Conservation (phyloP, 23 tunicate species). For the Aplidium turbinatum region DNA sequence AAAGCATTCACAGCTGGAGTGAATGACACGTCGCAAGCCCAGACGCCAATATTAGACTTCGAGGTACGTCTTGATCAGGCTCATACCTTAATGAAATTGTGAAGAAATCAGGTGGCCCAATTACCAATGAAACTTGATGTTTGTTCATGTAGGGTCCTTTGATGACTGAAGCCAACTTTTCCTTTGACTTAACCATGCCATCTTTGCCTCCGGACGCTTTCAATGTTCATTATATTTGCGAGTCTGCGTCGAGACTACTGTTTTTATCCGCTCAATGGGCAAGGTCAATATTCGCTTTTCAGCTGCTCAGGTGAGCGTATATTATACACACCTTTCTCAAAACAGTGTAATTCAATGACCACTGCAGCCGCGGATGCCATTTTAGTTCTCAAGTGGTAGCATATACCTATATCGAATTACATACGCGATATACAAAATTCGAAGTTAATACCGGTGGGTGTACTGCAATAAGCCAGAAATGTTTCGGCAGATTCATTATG, state of each 20-base stretch:
- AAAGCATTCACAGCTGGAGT: constrained; percentile 14
- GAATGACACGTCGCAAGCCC: constrained; percentile 12
- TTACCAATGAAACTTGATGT: not conserved
- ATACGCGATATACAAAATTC: too few relatives aligned
- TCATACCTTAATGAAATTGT: too few relatives aligned
- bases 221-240: constrained; percentile 77
- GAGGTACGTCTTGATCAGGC: too few relatives aligned
- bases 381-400: too few relatives aligned
- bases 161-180: constrained; percentile 65
- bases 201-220: constrained; percentile 47
- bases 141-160: constrained; percentile 60
- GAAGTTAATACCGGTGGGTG: too few relatives aligned
- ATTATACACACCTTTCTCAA: too few relatives aligned
- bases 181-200: constrained; percentile 71
- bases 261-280: constrained; percentile 93
- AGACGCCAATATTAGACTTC: constrained; percentile 78
- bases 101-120: not conserved
- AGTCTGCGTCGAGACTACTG: constrained; percentile 85
- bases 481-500: too few relatives aligned
- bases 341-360: too few relatives aligned
- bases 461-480: too few relatives aligned
- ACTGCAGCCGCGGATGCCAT: too few relatives aligned
- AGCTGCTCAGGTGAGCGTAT: constrained; percentile 74
- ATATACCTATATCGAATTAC: too few relatives aligned
- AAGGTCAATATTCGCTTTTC: constrained; percentile 78